Base-by-base conservation (phyloP, 2,797 vertebrate species). In the Momotus momota region DNA sequence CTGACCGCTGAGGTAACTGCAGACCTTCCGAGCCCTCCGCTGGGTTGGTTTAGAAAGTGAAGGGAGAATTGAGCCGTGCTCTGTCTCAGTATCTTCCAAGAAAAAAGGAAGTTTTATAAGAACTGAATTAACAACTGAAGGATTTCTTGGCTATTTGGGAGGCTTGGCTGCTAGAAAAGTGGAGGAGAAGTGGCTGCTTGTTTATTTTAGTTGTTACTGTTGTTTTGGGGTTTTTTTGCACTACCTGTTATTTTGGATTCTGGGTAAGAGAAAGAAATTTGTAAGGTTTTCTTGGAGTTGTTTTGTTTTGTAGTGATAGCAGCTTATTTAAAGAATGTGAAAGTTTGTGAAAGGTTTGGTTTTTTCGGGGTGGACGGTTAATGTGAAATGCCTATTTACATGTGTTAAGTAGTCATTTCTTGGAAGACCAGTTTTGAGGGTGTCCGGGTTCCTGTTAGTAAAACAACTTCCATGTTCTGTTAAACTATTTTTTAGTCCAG, bases 401-500 rank as follows among this genome's bases (percentile, higher is more conserved):
- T 60, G 22, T 49, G 21, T 85, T 74, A 88, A 81, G 69, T 51
- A 69, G 12, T 88, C 0, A 29, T 26, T 92, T 94, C 51, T 86
- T 93, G 71, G 67, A 79, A 95, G 35, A 93, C 58, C 33, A 31
- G 15, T 48, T 87, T 67, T 91, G 58, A 88, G 55, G 40, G 91
- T 64, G 27, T 48, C 27, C 31, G 58, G 21, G 10, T 52, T 84
- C 46, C 54, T 88, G 49, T 46, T 65, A 5, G 18, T 52, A 17
- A 38, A 90, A 40, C n/a, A 65, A 33, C 27, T 80, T 87, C 61
- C 23, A 2, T 33, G 51, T 92, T 92, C 93, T 81, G 62, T 88
- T 72, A 64, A 89, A 93, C 69, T 85, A 45, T 55, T 83, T 94
- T 95, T 80, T 54, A 81, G 69, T 86, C 89, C 73, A 43, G 35